phyloP scores from a whole-genome alignment of 2,797 vertebrate species.

The Holocentrus rufus region DNA sequence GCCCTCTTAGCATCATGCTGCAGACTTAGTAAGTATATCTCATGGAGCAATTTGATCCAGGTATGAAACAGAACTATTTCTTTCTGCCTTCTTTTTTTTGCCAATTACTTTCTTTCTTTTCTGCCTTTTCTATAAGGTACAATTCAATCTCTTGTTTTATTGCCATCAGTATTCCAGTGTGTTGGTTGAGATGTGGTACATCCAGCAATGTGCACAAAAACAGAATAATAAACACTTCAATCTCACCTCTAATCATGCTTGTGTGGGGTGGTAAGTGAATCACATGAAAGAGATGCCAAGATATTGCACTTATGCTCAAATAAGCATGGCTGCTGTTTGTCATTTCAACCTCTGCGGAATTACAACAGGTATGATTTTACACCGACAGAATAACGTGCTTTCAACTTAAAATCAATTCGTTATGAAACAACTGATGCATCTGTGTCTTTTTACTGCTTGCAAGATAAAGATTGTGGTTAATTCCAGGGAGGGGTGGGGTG shows the following conservation, averaged over 20 bases:
- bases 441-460: constrained; percentile 41
- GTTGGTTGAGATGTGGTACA: constrained; percentile 58
- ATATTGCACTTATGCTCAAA: constrained; percentile 58
- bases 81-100: constrained; percentile 18
- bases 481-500: constrained; percentile 42
- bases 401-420: constrained; percentile 71
- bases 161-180: constrained; percentile 70
- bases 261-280: constrained; percentile 63
- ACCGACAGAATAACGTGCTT: constrained; percentile 54
- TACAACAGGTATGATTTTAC: constrained; percentile 67
- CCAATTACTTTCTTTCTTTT: constrained; percentile 21
- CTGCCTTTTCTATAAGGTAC: not conserved
- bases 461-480: constrained; percentile 52
- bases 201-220: constrained; percentile 59
- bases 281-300: constrained; percentile 64
- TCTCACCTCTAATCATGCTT: constrained; percentile 75
- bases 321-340: constrained; percentile 55
- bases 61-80: constrained; percentile 34
- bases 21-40: constrained; percentile 3
- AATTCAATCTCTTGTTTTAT: constrained; percentile 19
- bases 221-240: constrained; percentile 76
- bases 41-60: constrained; percentile 22
- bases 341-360: constrained; percentile 52
- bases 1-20: not conserved
- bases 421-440: constrained; percentile 63